Conservation (phyloP, 2,797 vertebrate species). For the Rhynchotus rufescens region DNA sequence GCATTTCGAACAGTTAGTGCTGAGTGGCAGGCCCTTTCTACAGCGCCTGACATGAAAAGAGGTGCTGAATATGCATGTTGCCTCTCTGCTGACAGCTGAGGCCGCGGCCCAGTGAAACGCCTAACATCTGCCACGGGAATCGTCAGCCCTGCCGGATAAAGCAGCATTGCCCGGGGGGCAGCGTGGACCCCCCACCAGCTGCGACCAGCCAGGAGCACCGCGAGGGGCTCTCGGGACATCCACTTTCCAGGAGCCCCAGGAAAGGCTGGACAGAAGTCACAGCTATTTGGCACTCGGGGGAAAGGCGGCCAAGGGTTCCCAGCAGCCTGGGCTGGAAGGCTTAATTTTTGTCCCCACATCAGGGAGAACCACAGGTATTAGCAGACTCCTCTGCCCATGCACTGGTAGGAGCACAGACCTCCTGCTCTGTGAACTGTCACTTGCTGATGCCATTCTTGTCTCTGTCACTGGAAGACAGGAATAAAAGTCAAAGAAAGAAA, state of each 20-base stretch:
- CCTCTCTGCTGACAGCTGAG: conserved; percentile 22
- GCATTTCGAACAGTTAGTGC: neutral
- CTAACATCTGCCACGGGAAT: conserved; percentile 16
- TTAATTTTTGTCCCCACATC: neutral
- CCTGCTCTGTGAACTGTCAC: neutral
- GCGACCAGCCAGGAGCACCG: neutral
- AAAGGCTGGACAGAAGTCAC: neutral
- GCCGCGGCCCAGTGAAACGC: neutral
- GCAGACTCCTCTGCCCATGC: neutral
- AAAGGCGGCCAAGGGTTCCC: neutral
- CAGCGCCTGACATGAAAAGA: neutral
- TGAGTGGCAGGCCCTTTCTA: neutral
- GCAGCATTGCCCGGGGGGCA: neutral
- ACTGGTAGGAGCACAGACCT: neutral
- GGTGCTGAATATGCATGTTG: conserved; percentile 8
- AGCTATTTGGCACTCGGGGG: neutral
- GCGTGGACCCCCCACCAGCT: neutral
- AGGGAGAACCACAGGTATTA: neutral
- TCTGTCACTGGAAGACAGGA: neutral
- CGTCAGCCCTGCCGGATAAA: conserved; percentile 15
- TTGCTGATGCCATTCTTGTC: neutral
- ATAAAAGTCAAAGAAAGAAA: neutral
- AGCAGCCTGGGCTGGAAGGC: neutral
- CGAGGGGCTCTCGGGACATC: neutral
- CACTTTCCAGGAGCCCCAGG: neutral